Conservation (phyloP, 2,797 vertebrate genomes). For the Enteromius unitaeniatus region DNA sequence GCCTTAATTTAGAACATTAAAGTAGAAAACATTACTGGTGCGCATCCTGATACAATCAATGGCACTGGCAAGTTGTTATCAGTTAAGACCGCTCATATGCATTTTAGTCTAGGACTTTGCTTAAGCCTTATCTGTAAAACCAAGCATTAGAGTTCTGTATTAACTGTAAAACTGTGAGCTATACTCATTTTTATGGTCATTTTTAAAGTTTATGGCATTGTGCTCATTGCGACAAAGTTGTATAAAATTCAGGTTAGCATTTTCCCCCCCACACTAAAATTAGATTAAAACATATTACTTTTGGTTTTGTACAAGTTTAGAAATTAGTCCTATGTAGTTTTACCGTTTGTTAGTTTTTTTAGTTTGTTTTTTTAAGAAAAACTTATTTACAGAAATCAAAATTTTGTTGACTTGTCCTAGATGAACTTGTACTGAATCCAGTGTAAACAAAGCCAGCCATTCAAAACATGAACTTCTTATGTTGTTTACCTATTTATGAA, state of each 20-base stretch:
- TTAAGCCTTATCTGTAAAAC: background rate
- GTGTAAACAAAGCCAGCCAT: background rate
- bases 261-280: background rate
- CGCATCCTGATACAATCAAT: background rate
- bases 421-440: background rate
- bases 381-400: background rate
- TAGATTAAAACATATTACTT: background rate
- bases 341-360: background rate
- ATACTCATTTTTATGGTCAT: background rate
- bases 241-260: background rate
- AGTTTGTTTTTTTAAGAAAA: too few species aligned
- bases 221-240: background rate
- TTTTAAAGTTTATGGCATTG: background rate
- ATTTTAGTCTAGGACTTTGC: background rate
- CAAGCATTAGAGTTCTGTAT: background rate
- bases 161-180: background rate
- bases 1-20: background rate
- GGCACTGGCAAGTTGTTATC: background rate
- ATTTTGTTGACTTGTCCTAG: background rate
- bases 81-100: background rate
- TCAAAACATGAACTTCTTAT: background rate
- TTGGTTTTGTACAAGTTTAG: background rate
- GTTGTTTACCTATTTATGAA: background rate
- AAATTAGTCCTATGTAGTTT: background rate
- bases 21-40: background rate